phyloP scores from a whole-genome alignment of 2,888 invertebrate genomes.

The Tuta absoluta region DNA sequence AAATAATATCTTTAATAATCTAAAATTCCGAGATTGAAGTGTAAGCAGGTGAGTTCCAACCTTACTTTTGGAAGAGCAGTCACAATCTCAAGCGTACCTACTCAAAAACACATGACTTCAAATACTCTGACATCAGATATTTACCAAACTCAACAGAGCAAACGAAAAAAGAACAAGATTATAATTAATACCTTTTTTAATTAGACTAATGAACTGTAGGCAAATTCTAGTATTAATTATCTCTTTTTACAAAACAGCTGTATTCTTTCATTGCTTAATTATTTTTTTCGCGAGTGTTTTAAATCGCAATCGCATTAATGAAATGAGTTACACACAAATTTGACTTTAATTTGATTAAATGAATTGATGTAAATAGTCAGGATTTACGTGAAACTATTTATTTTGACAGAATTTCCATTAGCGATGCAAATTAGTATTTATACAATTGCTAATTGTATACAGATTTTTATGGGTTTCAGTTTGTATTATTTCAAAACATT shows the following conservation, averaged over 20 bases:
- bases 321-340: slow-evolving; percentile 8
- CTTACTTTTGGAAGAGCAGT: too few species aligned
- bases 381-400: background rate
- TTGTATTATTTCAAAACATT: too few species aligned
- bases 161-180: too few species aligned
- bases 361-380: background rate
- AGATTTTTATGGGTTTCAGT: background rate
- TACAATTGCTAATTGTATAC: background rate
- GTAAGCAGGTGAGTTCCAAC: too few species aligned
- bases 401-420: background rate
- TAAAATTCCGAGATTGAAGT: too few species aligned
- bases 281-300: background rate
- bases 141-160: too few species aligned
- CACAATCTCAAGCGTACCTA: too few species aligned
- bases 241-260: background rate
- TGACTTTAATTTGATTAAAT: slow-evolving; percentile 4
- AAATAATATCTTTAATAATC: too few species aligned
- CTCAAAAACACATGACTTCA: too few species aligned
- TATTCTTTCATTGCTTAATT: background rate
- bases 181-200: background rate
- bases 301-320: background rate
- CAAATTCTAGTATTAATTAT: slow-evolving; percentile 5
- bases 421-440: background rate
- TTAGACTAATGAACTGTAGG: slow-evolving; percentile 6
- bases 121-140: too few species aligned